Conservation (phyloP, 2,113 vertebrate genomes). For the Hypomesus transpacificus region DNA sequence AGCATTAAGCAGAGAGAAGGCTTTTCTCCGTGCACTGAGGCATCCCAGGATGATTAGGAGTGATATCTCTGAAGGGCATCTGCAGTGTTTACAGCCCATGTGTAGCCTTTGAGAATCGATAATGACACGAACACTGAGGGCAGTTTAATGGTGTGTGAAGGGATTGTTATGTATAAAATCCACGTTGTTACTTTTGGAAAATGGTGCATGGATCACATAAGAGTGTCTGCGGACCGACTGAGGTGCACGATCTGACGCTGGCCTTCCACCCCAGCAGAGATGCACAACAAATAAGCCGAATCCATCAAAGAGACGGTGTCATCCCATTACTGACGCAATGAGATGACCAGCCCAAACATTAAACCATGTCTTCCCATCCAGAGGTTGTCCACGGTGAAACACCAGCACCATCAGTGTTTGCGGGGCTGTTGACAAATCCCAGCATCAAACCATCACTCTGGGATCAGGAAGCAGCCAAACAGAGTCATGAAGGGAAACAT, state of each 20-base stretch:
- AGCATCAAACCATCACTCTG: constrained; percentile 7
- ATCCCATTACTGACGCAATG: constrained; percentile 52
- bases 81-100: constrained; percentile 48
- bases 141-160: constrained; percentile 67
- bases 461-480: constrained; percentile 14
- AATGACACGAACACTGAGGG: constrained; percentile 54
- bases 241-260: constrained; percentile 33
- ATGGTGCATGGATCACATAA: constrained; percentile 49
- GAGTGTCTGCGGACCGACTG: constrained; percentile 54
- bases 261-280: constrained; percentile 48
- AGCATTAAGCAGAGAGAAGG: constrained; percentile 18
- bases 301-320: constrained; percentile 52
- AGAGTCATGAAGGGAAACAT: constrained; percentile 17
- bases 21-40: constrained; percentile 32
- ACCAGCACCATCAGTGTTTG: no score
- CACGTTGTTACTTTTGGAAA: constrained; percentile 55
- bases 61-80: constrained; percentile 60
- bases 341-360: constrained; percentile 36
- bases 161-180: constrained; percentile 55
- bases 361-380: background rate
- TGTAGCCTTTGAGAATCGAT: constrained; percentile 61
- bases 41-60: constrained; percentile 50
- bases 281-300: constrained; percentile 52
- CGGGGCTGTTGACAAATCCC: no score
- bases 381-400: no score